These are phyloP conservation scores for Argyresthia albistria DNA, from an alignment of 2,888 invertebrate species.

Conservation along the genomic window DNA sequence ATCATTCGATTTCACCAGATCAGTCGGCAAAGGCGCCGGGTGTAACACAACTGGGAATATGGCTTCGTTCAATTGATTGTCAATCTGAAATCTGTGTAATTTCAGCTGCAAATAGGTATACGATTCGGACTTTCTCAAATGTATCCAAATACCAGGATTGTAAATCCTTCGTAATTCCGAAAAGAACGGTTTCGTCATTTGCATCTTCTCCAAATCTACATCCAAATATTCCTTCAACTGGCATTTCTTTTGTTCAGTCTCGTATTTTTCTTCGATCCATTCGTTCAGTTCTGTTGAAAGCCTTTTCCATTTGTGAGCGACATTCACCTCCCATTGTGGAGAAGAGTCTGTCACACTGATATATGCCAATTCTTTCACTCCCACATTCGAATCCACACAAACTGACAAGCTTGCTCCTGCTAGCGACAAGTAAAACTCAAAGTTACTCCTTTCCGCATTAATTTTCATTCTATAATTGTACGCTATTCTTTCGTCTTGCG, in stretches of 20 bases:
- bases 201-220: constrained; percentile 88
- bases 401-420: constrained; percentile 78
- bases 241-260: constrained; percentile 77
- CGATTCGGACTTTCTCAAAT: constrained; percentile 78
- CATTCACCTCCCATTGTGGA: constrained; percentile 86
- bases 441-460: constrained; percentile 78
- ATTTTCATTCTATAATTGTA: constrained; percentile 70
- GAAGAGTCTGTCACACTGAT: constrained; percentile 77
- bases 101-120: constrained; percentile 78
- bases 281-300: constrained; percentile 82
- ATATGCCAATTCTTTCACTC: constrained; percentile 77
- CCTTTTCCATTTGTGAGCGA: constrained; percentile 85
- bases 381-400: constrained; percentile 50
- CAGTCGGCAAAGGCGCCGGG: constrained; percentile 71
- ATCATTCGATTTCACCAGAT: constrained; percentile 26
- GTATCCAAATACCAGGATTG: constrained; percentile 82
- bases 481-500: constrained; percentile 82
- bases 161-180: constrained; percentile 82
- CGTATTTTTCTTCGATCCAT: constrained; percentile 88
- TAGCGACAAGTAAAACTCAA: constrained; percentile 79
- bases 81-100: constrained; percentile 79
- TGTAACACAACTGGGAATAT: constrained; percentile 79
- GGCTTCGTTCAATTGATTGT: constrained; percentile 82
- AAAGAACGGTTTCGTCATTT: constrained; percentile 89
- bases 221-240: constrained; percentile 84